These are phyloP conservation scores for Anarsia innoxiella DNA, from an alignment of 2,888 invertebrate species.

Conservation along the genomic window DNA sequence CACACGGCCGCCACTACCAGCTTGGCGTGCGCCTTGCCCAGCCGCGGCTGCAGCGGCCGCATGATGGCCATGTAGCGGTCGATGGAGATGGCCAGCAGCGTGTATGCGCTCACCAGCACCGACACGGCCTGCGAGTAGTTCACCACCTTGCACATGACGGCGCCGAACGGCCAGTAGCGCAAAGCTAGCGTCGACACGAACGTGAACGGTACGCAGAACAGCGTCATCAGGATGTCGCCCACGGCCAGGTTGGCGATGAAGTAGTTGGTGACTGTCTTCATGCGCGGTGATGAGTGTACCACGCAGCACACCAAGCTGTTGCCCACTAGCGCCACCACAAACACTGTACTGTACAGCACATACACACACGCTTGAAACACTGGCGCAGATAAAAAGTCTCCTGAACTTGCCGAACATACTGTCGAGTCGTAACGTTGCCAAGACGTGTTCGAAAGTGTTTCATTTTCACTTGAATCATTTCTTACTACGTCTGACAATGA, in stretches of 20 bases:
- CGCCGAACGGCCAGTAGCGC: constrained; percentile 92
- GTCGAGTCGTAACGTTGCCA: constrained; percentile 34
- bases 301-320: constrained; percentile 91
- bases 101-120: constrained; percentile 91
- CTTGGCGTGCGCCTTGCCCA: constrained; percentile 82
- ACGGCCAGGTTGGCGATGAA: constrained; percentile 93
- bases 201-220: constrained; percentile 93
- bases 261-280: constrained; percentile 94
- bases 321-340: constrained; percentile 81
- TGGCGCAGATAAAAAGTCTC: constrained; percentile 46
- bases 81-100: constrained; percentile 91
- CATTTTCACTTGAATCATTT: constrained; percentile 13
- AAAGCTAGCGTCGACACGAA: constrained; percentile 87
- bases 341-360: constrained; percentile 82
- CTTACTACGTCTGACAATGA: not conserved
- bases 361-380: constrained; percentile 81
- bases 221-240: constrained; percentile 92
- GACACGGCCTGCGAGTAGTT: constrained; percentile 88
- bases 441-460: constrained; percentile 31
- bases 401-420: constrained; percentile 31
- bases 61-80: constrained; percentile 94
- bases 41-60: constrained; percentile 88
- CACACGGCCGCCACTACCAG: constrained; percentile 82
- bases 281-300: constrained; percentile 86
- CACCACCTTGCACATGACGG: constrained; percentile 86